phyloP scores from a whole-genome alignment of 1,140 invertebrate species.

The Leptinotarsa undecemlineata region DNA sequence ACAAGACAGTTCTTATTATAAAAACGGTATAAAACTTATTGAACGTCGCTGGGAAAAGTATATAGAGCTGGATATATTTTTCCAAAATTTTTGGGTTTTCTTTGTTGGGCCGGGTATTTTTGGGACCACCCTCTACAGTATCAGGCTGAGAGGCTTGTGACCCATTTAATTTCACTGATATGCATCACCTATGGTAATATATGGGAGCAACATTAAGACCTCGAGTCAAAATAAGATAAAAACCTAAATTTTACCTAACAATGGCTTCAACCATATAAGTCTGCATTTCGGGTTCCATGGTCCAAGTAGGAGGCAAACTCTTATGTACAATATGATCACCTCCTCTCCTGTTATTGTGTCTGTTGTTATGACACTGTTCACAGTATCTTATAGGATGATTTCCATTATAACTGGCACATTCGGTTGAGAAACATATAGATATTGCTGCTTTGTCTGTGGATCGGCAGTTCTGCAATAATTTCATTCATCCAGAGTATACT shows the following conservation, averaged over 20 bases:
- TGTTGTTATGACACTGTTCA: constrained; percentile 84
- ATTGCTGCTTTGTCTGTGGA: constrained; percentile 91
- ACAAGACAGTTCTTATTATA: too few relatives aligned
- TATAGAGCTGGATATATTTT: too few relatives aligned
- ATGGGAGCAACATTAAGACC: too few relatives aligned
- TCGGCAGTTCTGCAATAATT: constrained; percentile 79
- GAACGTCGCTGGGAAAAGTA: too few relatives aligned
- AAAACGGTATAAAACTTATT: too few relatives aligned
- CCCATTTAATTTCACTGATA: too few relatives aligned
- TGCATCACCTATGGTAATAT: too few relatives aligned
- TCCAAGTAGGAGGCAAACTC: constrained; percentile 82
- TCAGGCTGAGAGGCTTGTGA: too few relatives aligned
- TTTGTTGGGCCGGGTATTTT: too few relatives aligned
- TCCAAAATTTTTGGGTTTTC: too few relatives aligned
- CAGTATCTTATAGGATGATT: constrained; percentile 96
- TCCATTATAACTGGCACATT: constrained; percentile 94
- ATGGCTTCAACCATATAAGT: constrained; percentile 96
- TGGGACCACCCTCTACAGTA: too few relatives aligned
- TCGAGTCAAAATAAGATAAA: too few relatives aligned
- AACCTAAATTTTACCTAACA: constrained; percentile 69
- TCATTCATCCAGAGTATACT: not conserved
- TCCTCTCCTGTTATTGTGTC: constrained; percentile 83
- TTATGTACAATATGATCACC: constrained; percentile 89
- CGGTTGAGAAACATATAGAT: constrained; percentile 94
- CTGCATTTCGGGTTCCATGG: constrained; percentile 87